phyloP scores from a whole-genome alignment of 2,113 vertebrate genomes.

The Centropus bengalensis region DNA sequence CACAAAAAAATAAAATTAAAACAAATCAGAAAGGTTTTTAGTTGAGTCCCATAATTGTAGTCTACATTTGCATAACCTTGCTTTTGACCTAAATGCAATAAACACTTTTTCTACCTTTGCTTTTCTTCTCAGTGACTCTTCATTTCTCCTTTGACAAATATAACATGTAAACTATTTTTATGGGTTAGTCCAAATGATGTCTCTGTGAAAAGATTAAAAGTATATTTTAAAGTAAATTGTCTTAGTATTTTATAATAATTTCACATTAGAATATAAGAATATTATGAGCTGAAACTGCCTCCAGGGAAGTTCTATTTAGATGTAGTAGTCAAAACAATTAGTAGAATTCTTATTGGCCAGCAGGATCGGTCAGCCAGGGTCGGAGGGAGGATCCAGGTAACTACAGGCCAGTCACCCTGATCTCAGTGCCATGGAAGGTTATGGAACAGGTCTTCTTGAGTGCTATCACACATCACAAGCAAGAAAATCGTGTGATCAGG shows the following conservation, averaged over 20 bases:
- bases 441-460: too few species aligned
- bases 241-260: not conserved
- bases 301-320: not conserved
- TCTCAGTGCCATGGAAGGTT: too few species aligned
- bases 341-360: not conserved
- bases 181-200: not conserved
- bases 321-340: not conserved
- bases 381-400: too few species aligned
- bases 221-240: not conserved
- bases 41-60: not conserved
- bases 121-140: not conserved
- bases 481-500: too few species aligned
- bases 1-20: not conserved
- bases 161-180: not conserved
- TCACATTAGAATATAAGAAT: not conserved
- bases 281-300: not conserved
- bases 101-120: not conserved
- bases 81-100: not conserved
- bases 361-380: too few species aligned
- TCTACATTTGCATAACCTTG: not conserved
- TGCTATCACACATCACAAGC: too few species aligned
- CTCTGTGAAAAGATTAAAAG: not conserved
- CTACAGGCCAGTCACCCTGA: too few species aligned
- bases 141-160: not conserved
- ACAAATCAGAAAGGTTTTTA: not conserved